phyloP scores from a whole-genome alignment of 2,113 vertebrate genomes.

The Naja naja region DNA sequence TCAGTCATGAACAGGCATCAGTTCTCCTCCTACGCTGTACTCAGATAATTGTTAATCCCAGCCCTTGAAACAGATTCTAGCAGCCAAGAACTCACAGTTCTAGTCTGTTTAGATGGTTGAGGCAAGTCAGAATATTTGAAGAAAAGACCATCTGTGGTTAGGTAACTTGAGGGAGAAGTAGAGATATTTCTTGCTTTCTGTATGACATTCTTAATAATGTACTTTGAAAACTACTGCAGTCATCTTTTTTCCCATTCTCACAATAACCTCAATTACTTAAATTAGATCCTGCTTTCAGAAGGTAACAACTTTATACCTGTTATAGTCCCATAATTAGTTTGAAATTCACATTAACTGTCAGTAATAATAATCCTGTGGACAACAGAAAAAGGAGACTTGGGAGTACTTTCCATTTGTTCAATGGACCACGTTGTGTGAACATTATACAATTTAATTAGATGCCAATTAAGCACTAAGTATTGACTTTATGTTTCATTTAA shows the following conservation, averaged over 20 bases:
- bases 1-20: conserved; percentile 56
- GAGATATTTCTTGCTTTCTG: background rate
- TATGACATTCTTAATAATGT: background rate
- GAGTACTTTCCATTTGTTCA: conserved; percentile 1
- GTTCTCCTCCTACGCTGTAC: conserved; percentile 65
- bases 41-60: conserved; percentile 52
- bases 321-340: conserved; percentile 15
- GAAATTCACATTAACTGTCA: conserved; percentile 20
- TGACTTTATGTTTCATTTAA: conserved; percentile 10
- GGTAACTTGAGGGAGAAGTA: background rate
- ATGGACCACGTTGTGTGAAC: background rate
- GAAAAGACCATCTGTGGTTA: background rate
- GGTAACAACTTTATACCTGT: conserved; percentile 9
- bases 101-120: conserved; percentile 32
- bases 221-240: conserved; percentile 10
- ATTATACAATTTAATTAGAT: conserved; percentile 1
- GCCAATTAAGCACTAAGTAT: background rate
- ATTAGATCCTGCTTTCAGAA: conserved; percentile 17
- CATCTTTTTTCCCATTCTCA: background rate
- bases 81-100: conserved; percentile 44
- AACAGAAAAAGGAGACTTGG: background rate
- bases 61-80: conserved; percentile 60
- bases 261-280: background rate
- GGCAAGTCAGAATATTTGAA: background rate
- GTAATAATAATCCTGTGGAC: background rate